A percentile compares a stretch with the other conserved stretches of the same genome.
These are phyloP conservation scores for Ophiothrix spiculata DNA, from an alignment of 35 echinoderm and acorn worm genomes.

Conservation along the genomic window DNA sequence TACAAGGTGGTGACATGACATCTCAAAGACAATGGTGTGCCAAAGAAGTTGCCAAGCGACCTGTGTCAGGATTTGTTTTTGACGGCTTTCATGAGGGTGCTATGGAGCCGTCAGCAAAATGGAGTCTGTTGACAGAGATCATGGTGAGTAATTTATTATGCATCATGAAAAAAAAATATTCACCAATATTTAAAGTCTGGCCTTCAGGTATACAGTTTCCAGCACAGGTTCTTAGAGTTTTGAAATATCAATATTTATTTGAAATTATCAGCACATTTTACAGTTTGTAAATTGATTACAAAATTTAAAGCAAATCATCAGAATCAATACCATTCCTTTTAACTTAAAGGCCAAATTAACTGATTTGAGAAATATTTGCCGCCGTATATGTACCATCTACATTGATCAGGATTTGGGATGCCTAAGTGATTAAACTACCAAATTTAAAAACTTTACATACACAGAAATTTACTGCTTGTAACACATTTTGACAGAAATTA, in stretches of 20 bases:
- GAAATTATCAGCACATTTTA: too few species aligned
- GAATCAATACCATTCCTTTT: too few species aligned
- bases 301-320: too few species aligned
- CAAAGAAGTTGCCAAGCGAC: slow-evolving; percentile 73
- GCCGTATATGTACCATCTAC: neutral
- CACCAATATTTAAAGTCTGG: too few species aligned
- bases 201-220: too few species aligned
- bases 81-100: slow-evolving; percentile 55
- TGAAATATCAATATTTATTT: too few species aligned
- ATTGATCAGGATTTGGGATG: neutral
- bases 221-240: too few species aligned
- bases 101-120: slow-evolving; percentile 41
- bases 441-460: too few species aligned
- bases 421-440: neutral
- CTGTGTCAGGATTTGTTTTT: slow-evolving; percentile 79
- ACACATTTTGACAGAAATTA: too few species aligned
- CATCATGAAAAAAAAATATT: neutral
- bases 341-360: too few species aligned
- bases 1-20: slow-evolving; percentile 72
- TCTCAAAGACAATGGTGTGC: slow-evolving; percentile 56
- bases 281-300: too few species aligned
- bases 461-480: too few species aligned
- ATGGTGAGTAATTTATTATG: slow-evolving; percentile 42
- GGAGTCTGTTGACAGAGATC: slow-evolving; percentile 43
- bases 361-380: neutral